Base-by-base conservation (phyloP, 2,797 vertebrate species). In the Epinephelus coioides region DNA sequence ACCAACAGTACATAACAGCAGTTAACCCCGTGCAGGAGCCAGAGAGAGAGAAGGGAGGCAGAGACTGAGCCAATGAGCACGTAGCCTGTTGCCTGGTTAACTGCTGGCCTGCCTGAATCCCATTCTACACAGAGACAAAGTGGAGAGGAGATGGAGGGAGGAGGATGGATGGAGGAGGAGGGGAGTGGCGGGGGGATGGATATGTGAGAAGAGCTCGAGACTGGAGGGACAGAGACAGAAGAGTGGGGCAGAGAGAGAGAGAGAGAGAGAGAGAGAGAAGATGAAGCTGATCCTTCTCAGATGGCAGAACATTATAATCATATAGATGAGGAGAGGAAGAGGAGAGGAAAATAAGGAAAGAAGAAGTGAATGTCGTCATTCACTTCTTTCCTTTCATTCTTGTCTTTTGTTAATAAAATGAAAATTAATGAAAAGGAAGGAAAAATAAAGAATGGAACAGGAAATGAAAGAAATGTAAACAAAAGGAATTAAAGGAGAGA, bases 81-180 rank as follows among this genome's bases (percentile, higher is more conserved):
- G 88, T 67, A 90, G 94, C 92, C 93, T 94, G 95, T 96, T 96
- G 95, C 95, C 95, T 96, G 94, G 95, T 94, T 94, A 95, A 96
- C 95, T 92, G 94, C 89, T 55, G 88, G 89, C 86, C 92, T 88
- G 92, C 89, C 78, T 94, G 90, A 82, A 91, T 90, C 86, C 78
- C 86, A 86, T 80, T 92, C 88, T 85, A 90, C 84, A 90, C 86
- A 77, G 86, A 91, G 73, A 87, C 73, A 72, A 84, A 86, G 89
- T 83, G 72, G 83, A 21, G 66, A 51, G 27, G 65, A 65, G 46
- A 27, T 4, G 19, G 46, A 63, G 72, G 49, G 69, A 18, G 14
- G 34, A 46, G 61, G 19, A 30, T 6, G 27, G 27, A 30, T 30
- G 27, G 61, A 46, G 4, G 11, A 2, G 11, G 51, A 2, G 51